A percentile compares a stretch with the other conserved stretches of the same genome.
Conservation (phyloP, 2,797 vertebrate species). For the Acanthis flammea region DNA sequence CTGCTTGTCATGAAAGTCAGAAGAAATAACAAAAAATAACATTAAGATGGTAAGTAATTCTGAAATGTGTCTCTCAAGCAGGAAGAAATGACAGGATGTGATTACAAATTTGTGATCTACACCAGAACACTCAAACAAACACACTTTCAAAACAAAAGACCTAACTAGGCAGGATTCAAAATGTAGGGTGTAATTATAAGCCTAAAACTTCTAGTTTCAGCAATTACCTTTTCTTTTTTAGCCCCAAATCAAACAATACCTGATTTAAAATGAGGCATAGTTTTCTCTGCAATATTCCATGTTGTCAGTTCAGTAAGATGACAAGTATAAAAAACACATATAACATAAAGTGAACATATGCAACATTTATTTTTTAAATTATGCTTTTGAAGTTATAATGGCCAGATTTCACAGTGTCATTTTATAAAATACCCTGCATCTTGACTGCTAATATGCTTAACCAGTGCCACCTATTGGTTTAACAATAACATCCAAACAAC, state of each 20-base stretch:
- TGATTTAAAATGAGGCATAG: not conserved
- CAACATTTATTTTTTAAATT: not conserved
- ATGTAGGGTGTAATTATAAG: not conserved
- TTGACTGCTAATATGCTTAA: not conserved
- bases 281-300: not conserved
- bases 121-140: not conserved
- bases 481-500: not conserved
- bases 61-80: not conserved
- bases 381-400: not conserved
- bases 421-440: not conserved
- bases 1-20: not conserved
- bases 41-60: not conserved
- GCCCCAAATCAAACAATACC: not conserved
- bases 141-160: not conserved
- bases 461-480: constrained; percentile 58
- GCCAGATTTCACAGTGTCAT: not conserved
- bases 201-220: not conserved
- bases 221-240: not conserved
- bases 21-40: not conserved
- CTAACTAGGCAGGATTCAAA: not conserved
- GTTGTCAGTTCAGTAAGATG: not conserved
- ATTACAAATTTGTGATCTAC: not conserved
- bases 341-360: not conserved
- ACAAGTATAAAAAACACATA: not conserved
- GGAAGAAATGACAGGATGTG: not conserved